Percentiles rank a stretch among this genome's conserved stretches.
Evolutionary conservation across 1,140 invertebrate species (phyloP).

Genomic region (Heterodera carotae): DNA sequence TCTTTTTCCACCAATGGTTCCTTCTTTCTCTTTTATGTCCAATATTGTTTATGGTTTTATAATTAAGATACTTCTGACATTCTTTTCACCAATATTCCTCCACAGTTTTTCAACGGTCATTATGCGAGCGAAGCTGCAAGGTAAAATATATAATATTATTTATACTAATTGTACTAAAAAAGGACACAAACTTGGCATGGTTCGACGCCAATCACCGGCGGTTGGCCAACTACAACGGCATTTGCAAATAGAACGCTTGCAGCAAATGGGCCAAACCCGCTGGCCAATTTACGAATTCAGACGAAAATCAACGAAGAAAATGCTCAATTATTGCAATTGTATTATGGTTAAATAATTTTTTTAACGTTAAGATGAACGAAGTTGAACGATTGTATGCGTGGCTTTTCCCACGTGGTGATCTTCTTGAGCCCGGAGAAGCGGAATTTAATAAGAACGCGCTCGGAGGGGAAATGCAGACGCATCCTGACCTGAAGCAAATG

Average conservation of each 20-base stretch:
- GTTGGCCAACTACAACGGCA: constrained; percentile 18
- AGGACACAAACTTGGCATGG: constrained; percentile 45
- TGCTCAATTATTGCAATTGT: constrained; percentile 70
- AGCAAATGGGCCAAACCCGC: not conserved
- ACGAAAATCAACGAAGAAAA: constrained; percentile 68
- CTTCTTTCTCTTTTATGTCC: not conserved
- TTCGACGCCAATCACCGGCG: constrained; percentile 26
- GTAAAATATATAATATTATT: not conserved
- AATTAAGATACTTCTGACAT: constrained; percentile 43
- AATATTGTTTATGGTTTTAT: constrained; percentile 25
- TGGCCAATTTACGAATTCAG: constrained; percentile 13
- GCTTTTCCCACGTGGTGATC: constrained; percentile 80
- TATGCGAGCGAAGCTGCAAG: constrained; percentile 32
- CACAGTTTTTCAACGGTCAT: constrained; percentile 28
- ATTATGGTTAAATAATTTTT: too few relatives aligned
- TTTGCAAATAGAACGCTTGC: constrained; percentile 68
- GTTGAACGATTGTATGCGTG: constrained; percentile 91
- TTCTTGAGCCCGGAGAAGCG: constrained; percentile 64
- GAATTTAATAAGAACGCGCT: constrained; percentile 80
- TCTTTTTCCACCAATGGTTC: constrained; percentile 47
- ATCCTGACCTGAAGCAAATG: constrained; percentile 70
- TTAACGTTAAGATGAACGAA: constrained; percentile 86
- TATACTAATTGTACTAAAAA: not conserved
- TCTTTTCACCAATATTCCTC: constrained; percentile 33
- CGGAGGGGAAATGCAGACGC: constrained; percentile 52